These are phyloP conservation scores for Eurois occulta DNA, from an alignment of 2,888 invertebrate species.

Conservation along the genomic window DNA sequence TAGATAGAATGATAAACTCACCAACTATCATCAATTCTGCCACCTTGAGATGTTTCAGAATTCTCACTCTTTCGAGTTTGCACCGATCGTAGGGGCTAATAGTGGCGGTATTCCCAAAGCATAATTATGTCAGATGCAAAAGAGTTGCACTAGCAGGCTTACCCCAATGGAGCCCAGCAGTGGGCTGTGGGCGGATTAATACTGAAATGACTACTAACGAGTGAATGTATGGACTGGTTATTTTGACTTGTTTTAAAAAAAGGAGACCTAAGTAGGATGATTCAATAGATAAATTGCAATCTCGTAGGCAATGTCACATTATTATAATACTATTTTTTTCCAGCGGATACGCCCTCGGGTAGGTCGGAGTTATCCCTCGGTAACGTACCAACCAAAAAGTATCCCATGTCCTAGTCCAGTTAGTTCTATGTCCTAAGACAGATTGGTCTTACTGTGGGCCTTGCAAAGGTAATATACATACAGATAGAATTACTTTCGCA, in stretches of 20 bases:
- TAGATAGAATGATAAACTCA: not conserved
- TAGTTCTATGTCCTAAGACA: too few relatives aligned
- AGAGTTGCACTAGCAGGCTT: slow-evolving; percentile 1
- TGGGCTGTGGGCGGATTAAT: not conserved
- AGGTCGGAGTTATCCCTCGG: not conserved
- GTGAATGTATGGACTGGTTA: not conserved
- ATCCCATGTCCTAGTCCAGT: too few relatives aligned
- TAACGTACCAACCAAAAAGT: not conserved
- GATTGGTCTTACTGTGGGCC: not conserved
- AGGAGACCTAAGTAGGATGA: too few relatives aligned
- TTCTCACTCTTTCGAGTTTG: not conserved
- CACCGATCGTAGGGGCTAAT: slow-evolving; percentile 2
- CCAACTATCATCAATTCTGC: not conserved
- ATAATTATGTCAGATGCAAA: not conserved
- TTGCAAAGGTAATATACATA: not conserved
- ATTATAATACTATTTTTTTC: not conserved
- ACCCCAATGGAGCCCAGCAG: not conserved
- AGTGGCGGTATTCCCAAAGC: slow-evolving; percentile 15
- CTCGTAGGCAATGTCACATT: not conserved
- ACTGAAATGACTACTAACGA: not conserved
- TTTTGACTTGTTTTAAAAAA: not conserved
- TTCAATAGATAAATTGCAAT: not conserved
- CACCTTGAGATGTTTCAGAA: not conserved
- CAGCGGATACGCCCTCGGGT: not conserved
- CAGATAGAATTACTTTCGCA: not conserved